Evolutionary conservation across 2,113 vertebrate genomes (phyloP).

Genomic region (Pungitius pungitius): DNA sequence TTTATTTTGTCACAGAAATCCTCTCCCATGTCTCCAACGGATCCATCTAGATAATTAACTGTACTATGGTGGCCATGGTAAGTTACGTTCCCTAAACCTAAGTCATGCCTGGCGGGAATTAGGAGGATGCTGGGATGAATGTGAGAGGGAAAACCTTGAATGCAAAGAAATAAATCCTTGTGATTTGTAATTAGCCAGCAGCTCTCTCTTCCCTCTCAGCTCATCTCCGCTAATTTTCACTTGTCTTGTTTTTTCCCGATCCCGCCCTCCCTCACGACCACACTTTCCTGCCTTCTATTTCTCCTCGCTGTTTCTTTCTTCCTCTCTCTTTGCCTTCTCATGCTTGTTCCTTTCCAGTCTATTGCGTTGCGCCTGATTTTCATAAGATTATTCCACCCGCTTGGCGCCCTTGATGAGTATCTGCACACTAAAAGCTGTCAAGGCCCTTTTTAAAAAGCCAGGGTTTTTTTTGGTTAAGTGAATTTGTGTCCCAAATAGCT

Average conservation of each 20-base stretch:
- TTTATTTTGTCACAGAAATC: slow-evolving; percentile 68
- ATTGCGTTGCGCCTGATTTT: slow-evolving; percentile 68
- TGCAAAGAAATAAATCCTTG: slow-evolving; percentile 68
- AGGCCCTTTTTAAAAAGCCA: slow-evolving; percentile 62
- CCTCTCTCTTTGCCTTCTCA: slow-evolving; percentile 30
- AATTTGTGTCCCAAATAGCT: slow-evolving; percentile 75
- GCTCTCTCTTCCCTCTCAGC: slow-evolving; percentile 36
- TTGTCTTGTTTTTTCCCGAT: slow-evolving; percentile 25
- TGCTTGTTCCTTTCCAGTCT: slow-evolving; percentile 60
- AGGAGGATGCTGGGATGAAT: slow-evolving; percentile 35
- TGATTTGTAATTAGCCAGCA: slow-evolving; percentile 71
- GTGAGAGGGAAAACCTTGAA: slow-evolving; percentile 47
- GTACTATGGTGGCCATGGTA: slow-evolving; percentile 49
- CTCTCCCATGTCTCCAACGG: slow-evolving; percentile 57
- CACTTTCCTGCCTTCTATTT: slow-evolving; percentile 38
- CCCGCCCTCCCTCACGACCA: slow-evolving; percentile 6
- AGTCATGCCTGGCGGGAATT: slow-evolving; percentile 52
- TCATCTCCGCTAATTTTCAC: slow-evolving; percentile 52
- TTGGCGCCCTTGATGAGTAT: slow-evolving; percentile 71
- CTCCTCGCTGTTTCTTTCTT: not conserved
- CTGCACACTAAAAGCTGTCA: slow-evolving; percentile 70
- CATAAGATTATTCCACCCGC: slow-evolving; percentile 73
- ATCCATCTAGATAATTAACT: slow-evolving; percentile 69
- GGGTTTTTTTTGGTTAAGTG: slow-evolving; percentile 46
- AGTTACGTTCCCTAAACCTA: slow-evolving; percentile 51